phyloP scores from a whole-genome alignment of 2,888 invertebrate genomes.

The Euphydryas editha region DNA sequence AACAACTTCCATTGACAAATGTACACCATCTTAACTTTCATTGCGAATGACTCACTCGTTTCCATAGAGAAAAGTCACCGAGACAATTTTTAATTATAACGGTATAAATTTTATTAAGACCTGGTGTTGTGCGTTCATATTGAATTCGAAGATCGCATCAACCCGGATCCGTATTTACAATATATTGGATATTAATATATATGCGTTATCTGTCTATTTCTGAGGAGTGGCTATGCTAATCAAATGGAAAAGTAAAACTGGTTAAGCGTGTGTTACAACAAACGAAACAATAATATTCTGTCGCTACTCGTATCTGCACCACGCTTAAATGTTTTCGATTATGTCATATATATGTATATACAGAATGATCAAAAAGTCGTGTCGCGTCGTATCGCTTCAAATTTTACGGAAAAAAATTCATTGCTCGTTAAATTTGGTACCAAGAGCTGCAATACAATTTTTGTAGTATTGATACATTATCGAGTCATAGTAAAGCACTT shows the following conservation, averaged over 20 bases:
- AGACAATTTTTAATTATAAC: not conserved
- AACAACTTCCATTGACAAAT: not conserved
- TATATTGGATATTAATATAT: constrained; percentile 17
- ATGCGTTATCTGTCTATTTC: constrained; percentile 9
- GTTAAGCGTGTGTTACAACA: constrained; percentile 22
- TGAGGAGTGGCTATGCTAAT: constrained; percentile 22
- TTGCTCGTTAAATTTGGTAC: too few species aligned
- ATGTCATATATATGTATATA: not conserved
- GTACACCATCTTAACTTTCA: not conserved
- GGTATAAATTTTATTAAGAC: not conserved
- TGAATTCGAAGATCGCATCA: not conserved
- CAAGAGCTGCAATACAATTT: too few species aligned
- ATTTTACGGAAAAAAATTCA: too few species aligned
- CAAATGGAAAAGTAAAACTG: constrained; percentile 26
- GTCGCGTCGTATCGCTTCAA: too few species aligned
- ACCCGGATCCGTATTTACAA: constrained; percentile 18
- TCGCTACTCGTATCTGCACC: not conserved
- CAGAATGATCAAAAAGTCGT: too few species aligned
- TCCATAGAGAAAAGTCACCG: not conserved
- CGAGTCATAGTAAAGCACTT: too few species aligned
- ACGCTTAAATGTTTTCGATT: not conserved
- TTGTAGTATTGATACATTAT: too few species aligned
- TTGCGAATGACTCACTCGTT: not conserved
- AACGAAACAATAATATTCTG: constrained; percentile 18
- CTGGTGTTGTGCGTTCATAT: not conserved